phyloP scores from a whole-genome alignment of 2,113 vertebrate species.

The cat (Felis catus) region DNA sequence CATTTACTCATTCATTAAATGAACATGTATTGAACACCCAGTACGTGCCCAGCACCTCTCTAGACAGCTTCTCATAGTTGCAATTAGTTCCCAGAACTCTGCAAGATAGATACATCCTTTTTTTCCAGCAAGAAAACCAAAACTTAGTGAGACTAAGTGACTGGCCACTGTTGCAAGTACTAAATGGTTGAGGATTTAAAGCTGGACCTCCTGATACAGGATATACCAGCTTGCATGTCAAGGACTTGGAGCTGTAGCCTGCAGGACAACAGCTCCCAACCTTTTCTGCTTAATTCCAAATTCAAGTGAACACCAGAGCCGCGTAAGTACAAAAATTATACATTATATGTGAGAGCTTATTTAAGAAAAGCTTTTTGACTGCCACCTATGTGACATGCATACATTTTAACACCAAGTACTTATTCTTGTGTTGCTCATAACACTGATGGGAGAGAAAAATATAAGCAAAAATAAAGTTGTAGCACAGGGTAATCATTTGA shows the following conservation, averaged over 20 bases:
- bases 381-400: neutral
- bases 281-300: neutral
- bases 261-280: neutral
- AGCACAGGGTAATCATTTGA: neutral
- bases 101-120: neutral
- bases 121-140: neutral
- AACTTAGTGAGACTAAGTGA: neutral
- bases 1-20: neutral
- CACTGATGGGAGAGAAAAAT: neutral
- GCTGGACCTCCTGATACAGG: neutral
- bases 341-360: neutral
- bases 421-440: neutral
- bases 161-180: neutral
- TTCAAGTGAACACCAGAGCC: neutral
- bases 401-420: neutral
- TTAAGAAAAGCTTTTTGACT: neutral
- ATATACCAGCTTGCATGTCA: neutral
- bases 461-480: neutral
- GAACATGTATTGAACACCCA: neutral
- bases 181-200: neutral
- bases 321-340: neutral
- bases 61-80: neutral
- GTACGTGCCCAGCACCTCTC: neutral
- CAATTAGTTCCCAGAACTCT: neutral
- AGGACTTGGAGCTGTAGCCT: neutral